Conservation (phyloP, 1,140 invertebrate species). For the Pemphigus obesinymphae region DNA sequence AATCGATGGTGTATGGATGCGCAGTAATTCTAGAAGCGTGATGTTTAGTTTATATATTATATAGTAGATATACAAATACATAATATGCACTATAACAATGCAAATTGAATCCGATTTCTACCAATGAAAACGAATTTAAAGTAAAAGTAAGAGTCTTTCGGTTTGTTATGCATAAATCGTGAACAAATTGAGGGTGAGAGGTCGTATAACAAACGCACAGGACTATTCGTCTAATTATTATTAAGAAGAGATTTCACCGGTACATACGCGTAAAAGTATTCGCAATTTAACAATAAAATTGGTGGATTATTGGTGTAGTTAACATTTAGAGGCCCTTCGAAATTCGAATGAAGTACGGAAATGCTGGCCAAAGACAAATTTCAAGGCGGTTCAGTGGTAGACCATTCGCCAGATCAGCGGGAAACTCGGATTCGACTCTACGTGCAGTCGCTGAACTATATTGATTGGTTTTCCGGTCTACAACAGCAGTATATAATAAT, state of each 20-base stretch:
- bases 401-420: neutral
- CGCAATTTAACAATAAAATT: neutral
- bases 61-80: neutral
- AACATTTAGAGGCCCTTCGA: neutral
- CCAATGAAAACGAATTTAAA: neutral
- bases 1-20: neutral
- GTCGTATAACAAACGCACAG: neutral
- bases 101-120: neutral
- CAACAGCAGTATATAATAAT: neutral
- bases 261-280: neutral
- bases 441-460: neutral
- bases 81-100: neutral
- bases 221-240: neutral
- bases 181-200: neutral
- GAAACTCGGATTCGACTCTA: neutral
- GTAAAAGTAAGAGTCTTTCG: neutral
- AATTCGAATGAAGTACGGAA: neutral
- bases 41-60: neutral
- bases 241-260: neutral
- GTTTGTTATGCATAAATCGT: neutral
- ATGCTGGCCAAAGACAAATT: neutral
- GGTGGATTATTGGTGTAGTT: neutral
- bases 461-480: neutral
- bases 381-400: neutral
- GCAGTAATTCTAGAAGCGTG: neutral